These are phyloP conservation scores for Cavia aperea DNA, from an alignment of 2,113 vertebrate genomes.

Conservation along the genomic window DNA sequence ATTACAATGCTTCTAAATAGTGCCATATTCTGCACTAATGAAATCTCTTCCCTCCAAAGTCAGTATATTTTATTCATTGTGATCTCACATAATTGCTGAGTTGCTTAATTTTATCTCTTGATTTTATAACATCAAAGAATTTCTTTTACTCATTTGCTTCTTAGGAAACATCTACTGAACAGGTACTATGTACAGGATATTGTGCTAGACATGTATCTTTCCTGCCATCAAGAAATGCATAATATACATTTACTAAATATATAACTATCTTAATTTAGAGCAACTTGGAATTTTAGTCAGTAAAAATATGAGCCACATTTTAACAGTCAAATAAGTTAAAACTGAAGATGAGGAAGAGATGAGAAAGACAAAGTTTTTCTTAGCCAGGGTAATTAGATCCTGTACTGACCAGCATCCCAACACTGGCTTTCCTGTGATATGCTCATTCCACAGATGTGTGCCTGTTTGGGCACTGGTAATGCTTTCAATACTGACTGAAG, in stretches of 20 bases:
- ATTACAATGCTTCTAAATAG: neutral
- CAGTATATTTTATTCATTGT: neutral
- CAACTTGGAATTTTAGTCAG: neutral
- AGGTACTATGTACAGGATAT: neutral
- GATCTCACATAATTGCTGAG: neutral
- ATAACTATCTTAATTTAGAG: neutral
- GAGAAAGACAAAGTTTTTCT: neutral
- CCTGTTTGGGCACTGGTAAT: neutral
- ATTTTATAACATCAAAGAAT: neutral
- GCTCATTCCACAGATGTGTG: neutral
- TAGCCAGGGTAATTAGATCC: neutral
- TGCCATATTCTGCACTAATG: neutral
- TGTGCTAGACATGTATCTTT: neutral
- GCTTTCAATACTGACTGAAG: neutral
- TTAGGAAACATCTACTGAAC: neutral
- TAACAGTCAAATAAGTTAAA: neutral
- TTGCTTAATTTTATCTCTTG: neutral
- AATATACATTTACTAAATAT: neutral
- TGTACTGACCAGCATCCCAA: neutral
- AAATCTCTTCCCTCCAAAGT: neutral
- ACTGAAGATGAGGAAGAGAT: neutral
- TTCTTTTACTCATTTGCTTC: neutral
- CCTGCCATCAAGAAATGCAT: neutral
- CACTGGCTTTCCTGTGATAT: neutral
- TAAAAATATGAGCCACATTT: neutral